A percentile compares a stretch with the other conserved stretches of the same genome.
These are phyloP conservation scores for Gnathonemus longibarbis DNA, from an alignment of 2,113 vertebrate species.

Conservation along the genomic window DNA sequence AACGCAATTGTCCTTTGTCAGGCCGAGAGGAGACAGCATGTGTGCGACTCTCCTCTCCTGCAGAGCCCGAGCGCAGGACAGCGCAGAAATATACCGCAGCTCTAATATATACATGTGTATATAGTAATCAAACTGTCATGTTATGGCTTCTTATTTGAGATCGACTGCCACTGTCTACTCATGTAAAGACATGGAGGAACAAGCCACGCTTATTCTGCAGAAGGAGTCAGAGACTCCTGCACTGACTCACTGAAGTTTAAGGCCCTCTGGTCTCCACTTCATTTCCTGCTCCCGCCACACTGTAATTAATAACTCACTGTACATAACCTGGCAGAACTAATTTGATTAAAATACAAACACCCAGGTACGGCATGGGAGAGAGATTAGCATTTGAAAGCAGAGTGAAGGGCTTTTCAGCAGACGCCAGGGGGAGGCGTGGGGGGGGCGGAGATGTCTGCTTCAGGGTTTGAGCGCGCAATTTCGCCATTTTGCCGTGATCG, in stretches of 20 bases:
- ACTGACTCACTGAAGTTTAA: neutral
- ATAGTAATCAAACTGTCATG: neutral
- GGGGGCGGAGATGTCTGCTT: neutral
- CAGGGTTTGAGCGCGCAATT: neutral
- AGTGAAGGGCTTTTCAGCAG: neutral
- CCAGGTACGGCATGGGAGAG: neutral
- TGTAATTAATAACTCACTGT: constrained; percentile 9
- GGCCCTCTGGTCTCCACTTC: neutral
- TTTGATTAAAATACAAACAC: neutral
- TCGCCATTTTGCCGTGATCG: neutral
- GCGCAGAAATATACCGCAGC: neutral
- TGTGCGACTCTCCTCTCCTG: constrained; percentile 16
- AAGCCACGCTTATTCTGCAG: neutral
- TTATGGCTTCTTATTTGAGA: neutral
- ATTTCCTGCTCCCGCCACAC: neutral
- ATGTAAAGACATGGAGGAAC: neutral
- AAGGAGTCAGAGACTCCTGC: neutral
- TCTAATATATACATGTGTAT: neutral
- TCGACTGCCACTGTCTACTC: neutral
- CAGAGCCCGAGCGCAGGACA: neutral
- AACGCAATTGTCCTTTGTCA: constrained; percentile 52
- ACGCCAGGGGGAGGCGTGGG: neutral
- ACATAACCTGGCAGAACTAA: constrained; percentile 9
- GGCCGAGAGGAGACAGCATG: constrained; percentile 45
- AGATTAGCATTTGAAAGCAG: neutral